Evolutionary conservation across 2,888 invertebrate species (phyloP), one percentile per base, ranked within the genome.

Genomic region (Acholoe squamosa): DNA sequence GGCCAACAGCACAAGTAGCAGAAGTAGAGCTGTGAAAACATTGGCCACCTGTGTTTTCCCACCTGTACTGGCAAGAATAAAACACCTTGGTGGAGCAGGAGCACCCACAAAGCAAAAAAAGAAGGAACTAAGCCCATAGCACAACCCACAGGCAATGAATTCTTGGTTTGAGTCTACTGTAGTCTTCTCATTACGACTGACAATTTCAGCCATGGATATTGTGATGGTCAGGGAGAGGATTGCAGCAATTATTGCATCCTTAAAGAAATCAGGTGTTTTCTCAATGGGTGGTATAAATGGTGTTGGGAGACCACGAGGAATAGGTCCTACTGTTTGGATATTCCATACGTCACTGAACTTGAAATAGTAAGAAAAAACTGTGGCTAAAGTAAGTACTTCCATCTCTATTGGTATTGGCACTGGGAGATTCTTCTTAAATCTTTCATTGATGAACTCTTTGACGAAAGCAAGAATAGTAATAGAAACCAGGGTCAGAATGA

Each of bases 401-500:
- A 96, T 93, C 91, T 96, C 96, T 0, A 94, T 94, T 5, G 96
- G 96, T 76, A 96, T 94, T 0, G 98, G 98, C 91, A 98, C 96
- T 0, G 98, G 98, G 89, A 98, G 96, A 86, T 93, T 93, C 25
- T 92, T 92, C 91, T 94, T 94, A 86, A 95, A 92, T 28, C 93
- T 94, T 89, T 92, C 91, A 84, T 95, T 95, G 25, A 96, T 91
- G 76, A 93, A 91, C 90, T 95, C 94, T 92, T 95, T 96, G 71
- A 95, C 94, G 76, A 97, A 93, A 0, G 97, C 96, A 61, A 98
- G 96, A 89, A 97, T 93, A 34, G 97, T 92, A 88, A 98, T 97
- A 0, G 97, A 96, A 89, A 97, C 96, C 25, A 96, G 92, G 0
- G 98, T 97, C 88, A 98, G 96, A 31, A 97, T 95, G 54, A 97